Evolutionary conservation across 2,113 vertebrate genomes (phyloP).

Genomic region (Muntiacus muntjak): DNA sequence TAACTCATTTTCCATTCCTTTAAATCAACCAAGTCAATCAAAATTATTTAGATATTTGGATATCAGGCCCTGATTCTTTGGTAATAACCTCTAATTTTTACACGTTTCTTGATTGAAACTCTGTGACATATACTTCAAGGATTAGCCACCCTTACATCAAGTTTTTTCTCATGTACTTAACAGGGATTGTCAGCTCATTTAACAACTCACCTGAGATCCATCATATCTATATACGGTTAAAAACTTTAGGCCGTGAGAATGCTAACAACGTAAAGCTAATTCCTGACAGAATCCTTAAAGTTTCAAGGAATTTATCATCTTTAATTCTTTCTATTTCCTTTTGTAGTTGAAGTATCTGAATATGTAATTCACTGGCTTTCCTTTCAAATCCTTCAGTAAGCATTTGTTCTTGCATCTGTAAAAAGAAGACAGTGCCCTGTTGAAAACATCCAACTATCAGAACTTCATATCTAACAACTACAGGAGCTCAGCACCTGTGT

Average conservation of each 20-base stretch:
- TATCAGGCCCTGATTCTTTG: neutral
- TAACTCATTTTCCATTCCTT: neutral
- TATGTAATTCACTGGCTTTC: neutral
- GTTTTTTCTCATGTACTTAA: neutral
- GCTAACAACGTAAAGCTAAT: no score
- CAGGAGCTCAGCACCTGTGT: neutral
- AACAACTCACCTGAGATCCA: neutral
- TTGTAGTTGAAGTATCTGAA: neutral
- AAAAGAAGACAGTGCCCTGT: neutral
- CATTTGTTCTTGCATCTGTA: conserved; percentile 9
- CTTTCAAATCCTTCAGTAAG: neutral
- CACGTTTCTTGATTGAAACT: neutral
- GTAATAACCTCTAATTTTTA: neutral
- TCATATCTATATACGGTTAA: neutral
- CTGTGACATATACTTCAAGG: neutral
- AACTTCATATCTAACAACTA: neutral
- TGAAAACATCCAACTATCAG: neutral
- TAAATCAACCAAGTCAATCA: neutral
- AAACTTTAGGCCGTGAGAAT: no score
- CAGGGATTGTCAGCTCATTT: neutral
- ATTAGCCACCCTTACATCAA: neutral
- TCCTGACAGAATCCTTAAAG: accelerated
- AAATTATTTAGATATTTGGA: neutral
- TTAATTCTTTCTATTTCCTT: neutral
- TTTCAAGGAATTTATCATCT: neutral